Conservation (phyloP, 2,888 invertebrate genomes). For the Ceramica pisi region DNA sequence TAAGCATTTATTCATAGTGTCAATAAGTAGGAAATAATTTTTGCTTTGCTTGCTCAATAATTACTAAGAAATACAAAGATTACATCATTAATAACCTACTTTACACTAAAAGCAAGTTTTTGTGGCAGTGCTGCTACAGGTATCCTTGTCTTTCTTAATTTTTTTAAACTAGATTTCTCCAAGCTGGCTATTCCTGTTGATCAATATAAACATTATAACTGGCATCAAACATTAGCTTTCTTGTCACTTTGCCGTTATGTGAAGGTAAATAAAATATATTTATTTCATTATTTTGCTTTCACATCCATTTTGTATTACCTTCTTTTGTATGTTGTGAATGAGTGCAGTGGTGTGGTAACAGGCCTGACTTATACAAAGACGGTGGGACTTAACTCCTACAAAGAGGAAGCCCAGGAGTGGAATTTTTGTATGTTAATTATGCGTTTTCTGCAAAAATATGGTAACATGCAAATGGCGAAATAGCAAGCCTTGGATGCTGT, state of each 20-base stretch:
- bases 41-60: slow-evolving; percentile 27
- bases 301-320: not conserved
- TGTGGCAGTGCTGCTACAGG: not conserved
- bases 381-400: not conserved
- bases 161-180: not conserved
- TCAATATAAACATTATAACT: not conserved
- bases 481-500: slow-evolving; percentile 1
- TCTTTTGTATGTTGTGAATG: too few relatives aligned
- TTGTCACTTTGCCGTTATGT: not conserved
- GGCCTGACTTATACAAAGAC: too few relatives aligned
- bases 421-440: not conserved
- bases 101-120: not conserved
- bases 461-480: not conserved
- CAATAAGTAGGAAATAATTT: slow-evolving; percentile 2
- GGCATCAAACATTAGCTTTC: not conserved
- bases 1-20: slow-evolving; percentile 21
- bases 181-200: not conserved
- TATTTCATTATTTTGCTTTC: not conserved
- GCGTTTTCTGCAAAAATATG: not conserved
- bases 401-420: not conserved
- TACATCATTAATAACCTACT: slow-evolving; percentile 19
- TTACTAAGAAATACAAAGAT: slow-evolving; percentile 28
- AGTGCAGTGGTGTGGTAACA: too few relatives aligned
- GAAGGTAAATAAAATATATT: not conserved
- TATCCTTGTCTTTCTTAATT: slow-evolving; percentile 22